Conservation (phyloP, 2,888 invertebrate species). For the Seira ritae region DNA sequence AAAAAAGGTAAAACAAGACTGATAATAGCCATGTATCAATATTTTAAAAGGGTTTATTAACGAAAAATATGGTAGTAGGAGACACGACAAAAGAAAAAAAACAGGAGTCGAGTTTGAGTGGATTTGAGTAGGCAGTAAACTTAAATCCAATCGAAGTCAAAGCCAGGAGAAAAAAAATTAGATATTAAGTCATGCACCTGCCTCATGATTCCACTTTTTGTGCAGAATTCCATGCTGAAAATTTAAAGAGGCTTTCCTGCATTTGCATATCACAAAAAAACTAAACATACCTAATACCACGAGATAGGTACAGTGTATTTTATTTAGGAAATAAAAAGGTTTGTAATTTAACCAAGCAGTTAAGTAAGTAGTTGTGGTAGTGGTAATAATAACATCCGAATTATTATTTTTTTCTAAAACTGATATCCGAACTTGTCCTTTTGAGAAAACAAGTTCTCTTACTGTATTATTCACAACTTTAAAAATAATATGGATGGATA, state of each 20-base stretch:
- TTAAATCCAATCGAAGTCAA: too few species aligned
- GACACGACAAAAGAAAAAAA: conserved; percentile 29
- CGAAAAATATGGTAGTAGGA: conserved; percentile 41
- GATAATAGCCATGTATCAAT: conserved; percentile 52
- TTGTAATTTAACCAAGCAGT: too few species aligned
- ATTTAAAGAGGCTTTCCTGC: not conserved
- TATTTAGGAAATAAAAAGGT: too few species aligned
- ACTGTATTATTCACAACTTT: not conserved
- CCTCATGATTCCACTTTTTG: not conserved
- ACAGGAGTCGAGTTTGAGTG: not conserved
- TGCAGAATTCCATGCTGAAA: not conserved
- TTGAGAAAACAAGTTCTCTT: not conserved
- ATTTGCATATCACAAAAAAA: too few species aligned
- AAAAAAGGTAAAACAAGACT: conserved; percentile 57
- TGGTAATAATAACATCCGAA: too few species aligned
- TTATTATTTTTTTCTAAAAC: not conserved
- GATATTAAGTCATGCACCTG: not conserved
- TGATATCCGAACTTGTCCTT: not conserved
- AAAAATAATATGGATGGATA: not conserved
- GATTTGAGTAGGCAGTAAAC: too few species aligned
- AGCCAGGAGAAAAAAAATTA: not conserved
- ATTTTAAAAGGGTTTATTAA: conserved; percentile 41
- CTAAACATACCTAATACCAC: too few species aligned
- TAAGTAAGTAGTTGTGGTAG: too few species aligned
- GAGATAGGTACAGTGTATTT: too few species aligned